Base-by-base conservation (phyloP, 2,113 vertebrate genomes). In the Pterophyllum scalare region DNA sequence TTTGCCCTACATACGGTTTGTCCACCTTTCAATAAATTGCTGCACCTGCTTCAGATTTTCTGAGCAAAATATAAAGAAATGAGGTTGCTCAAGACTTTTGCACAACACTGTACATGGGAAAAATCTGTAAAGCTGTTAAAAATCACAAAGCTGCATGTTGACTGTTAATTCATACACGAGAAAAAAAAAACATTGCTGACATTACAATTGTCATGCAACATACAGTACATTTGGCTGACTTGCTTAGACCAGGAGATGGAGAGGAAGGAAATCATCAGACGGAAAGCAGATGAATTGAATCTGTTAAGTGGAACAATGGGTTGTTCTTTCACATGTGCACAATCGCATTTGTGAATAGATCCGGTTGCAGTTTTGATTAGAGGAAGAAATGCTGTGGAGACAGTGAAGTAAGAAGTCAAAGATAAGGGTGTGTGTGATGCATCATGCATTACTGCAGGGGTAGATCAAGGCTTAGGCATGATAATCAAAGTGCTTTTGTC, bases 401-500 rank as follows among this genome's bases (percentile, higher is more conserved):
- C 1, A 7, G 13, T 43, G 13, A 78, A 75, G 56, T 22, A 62
- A 59, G 78, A 43, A 79, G 74, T 61, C 56, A 33, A 75, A 80
- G 77, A 84, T 60, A 40, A 59, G 20, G 4, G 33, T 60, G 62
- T 80, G 75, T 75, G 75, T 54, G 80, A 84, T 84, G 76, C 64
- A 82, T 82, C 74, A 83, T 79, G 56, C 75, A 85, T 86, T 74
- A 77, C 56, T 87, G 85, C 85, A 72, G 79, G 80, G 78, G 81
- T 62, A 67, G 84, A 90, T 90, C 88, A 94, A 92, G 91, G 91
- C 86, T 59, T 15, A 65, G 46, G 70, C 61, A 59, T 81, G 49
- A 80, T 88, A 87, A 93, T 94, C 82, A 93, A 94, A 93, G 85
- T 58, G 72, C 76, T 89, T 87, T 89, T 92, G 91, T 92, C 88